Evolutionary conservation across 2,113 vertebrate species (phyloP).

Genomic region (Elaphurus davidianus): DNA sequence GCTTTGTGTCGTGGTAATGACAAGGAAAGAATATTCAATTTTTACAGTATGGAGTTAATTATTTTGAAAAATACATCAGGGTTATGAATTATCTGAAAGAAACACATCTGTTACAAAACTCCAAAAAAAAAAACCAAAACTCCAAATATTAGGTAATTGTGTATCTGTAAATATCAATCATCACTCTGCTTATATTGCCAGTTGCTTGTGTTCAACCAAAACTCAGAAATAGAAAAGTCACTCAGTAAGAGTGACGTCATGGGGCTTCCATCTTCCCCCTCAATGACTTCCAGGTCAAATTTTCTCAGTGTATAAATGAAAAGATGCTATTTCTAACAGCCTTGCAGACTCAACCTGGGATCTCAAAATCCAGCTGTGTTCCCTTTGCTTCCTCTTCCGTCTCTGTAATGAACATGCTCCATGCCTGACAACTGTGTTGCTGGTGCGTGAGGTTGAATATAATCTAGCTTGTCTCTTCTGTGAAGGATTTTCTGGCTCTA

Average conservation of each 20-base stretch:
- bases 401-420: not conserved
- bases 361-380: constrained; percentile 55
- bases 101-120: not conserved
- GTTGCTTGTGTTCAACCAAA: not conserved
- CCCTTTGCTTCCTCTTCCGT: not conserved
- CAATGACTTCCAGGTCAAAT: constrained; percentile 57
- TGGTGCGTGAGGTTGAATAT: constrained; percentile 33
- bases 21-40: not conserved
- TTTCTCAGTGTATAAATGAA: constrained; percentile 45
- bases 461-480: constrained; percentile 43
- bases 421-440: constrained; percentile 22
- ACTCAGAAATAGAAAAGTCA: constrained; percentile 51
- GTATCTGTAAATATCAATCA: constrained; percentile 1
- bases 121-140: not conserved
- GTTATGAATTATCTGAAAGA: not conserved
- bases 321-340: constrained; percentile 49
- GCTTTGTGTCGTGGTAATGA: constrained; percentile 8
- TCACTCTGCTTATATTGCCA: not conserved
- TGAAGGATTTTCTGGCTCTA: constrained; percentile 48
- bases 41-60: constrained; percentile 24
- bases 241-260: constrained; percentile 25
- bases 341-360: not conserved
- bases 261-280: constrained; percentile 20
- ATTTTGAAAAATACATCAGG: constrained; percentile 21
- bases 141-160: not conserved